Conservation (phyloP, 2,113 vertebrate species). For the Cynocephalus volans region DNA sequence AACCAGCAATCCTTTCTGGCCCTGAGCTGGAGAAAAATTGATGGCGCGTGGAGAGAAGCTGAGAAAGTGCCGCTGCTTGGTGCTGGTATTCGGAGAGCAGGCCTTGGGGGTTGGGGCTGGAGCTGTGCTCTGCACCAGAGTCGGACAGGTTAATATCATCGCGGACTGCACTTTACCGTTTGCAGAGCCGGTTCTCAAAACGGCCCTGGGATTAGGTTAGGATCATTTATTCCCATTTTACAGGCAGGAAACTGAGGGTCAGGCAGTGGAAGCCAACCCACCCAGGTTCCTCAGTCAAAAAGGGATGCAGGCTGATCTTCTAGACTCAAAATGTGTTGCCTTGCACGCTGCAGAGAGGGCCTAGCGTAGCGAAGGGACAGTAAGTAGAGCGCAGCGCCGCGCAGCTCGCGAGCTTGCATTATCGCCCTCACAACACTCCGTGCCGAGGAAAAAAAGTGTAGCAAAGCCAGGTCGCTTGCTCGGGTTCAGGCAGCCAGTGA, state of each 20-base stretch:
- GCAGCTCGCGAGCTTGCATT: background rate
- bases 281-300: background rate
- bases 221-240: slow-evolving; percentile 66
- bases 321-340: background rate
- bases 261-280: background rate
- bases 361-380: background rate
- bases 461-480: background rate
- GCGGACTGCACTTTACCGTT: background rate
- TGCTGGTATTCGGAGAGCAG: background rate
- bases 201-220: background rate
- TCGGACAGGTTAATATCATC: background rate
- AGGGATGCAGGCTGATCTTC: background rate
- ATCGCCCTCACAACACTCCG: accelerated
- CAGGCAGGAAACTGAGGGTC: slow-evolving; percentile 52
- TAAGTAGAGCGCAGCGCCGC: background rate
- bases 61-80: background rate
- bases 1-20: accelerated
- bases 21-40: background rate
- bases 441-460: background rate
- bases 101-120: too few species aligned
- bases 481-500: background rate
- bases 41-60: background rate
- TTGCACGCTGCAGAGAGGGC: background rate
- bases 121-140: background rate
- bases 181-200: background rate